Base-by-base conservation (phyloP, 1,140 invertebrate genomes). In the Helicoverpa armigera region DNA sequence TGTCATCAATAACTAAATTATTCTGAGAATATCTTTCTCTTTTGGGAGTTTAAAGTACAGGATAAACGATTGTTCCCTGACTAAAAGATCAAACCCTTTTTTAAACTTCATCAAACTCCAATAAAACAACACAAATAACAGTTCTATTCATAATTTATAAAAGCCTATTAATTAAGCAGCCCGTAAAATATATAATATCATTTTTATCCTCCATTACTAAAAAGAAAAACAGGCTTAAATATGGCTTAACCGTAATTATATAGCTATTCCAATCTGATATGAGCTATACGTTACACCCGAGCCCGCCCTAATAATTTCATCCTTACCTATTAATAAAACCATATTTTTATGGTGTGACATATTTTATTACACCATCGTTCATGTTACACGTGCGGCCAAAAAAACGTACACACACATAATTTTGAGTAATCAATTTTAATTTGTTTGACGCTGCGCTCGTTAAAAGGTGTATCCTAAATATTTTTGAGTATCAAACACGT, bases 321-420 rank as follows among this genome's bases (percentile, higher is more conserved):
- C 79, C 67, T 54, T 69, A 72, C 61, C 83, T 87, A 89, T 89
- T 88, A 89, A 89, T 87, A 86, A 79, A 79, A 70, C 78, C 77
- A 77, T 85, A 85, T 85, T 88, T 90, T 89, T 87, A 86, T 86
- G 79, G 76, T 82, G 70, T 72, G 88, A 90, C 85, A 87, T 85
- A 89, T 85, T 90, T 89, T 89, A 89, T 86, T 80, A 82, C 69
- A 63, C 79, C 85, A 89, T 90, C 81, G 16, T 79, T 89, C 86
- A 86, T 83, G 67, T 58, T 76, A 85, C 85, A 83, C 83, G 65
- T 78, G 81, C 10, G 81, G 81, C 35, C 72, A 23, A 35, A 35
- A 77, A 80, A 75, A 69, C 50, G 63, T 35, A 70, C 72, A 77
- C 70, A 70, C 72, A 77, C 70, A 50, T 51, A 9, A 54, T 79